A percentile compares a stretch with the other conserved stretches of the same genome.
These are phyloP conservation scores for Leptinotarsa rubiginosa DNA, from an alignment of 2,888 invertebrate genomes.

Conservation along the genomic window DNA sequence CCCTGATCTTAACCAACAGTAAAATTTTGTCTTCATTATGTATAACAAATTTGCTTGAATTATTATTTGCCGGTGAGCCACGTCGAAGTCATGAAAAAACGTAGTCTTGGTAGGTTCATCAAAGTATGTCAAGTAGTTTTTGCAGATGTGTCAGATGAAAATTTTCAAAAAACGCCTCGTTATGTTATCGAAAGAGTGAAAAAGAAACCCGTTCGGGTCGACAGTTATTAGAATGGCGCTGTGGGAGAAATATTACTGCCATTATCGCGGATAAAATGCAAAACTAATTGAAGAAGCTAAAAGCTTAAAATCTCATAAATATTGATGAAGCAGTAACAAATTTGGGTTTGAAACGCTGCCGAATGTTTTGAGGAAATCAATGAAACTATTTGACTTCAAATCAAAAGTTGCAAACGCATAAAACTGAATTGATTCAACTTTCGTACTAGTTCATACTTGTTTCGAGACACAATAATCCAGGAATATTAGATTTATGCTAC, in stretches of 20 bases:
- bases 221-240: background rate
- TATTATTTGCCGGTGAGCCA: too few relatives aligned
- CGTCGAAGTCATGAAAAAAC: too few relatives aligned
- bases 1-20: too few relatives aligned
- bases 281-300: background rate
- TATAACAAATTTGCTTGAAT: too few relatives aligned
- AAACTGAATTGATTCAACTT: background rate
- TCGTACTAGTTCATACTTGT: background rate
- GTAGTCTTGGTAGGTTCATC: too few relatives aligned
- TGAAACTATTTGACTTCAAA: background rate
- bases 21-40: too few relatives aligned
- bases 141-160: background rate
- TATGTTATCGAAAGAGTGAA: background rate
- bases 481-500: too few relatives aligned
- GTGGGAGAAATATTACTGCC: background rate
- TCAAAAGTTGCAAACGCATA: background rate
- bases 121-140: too few relatives aligned
- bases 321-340: background rate
- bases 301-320: constrained; percentile 9
- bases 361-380: background rate
- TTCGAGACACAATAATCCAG: background rate
- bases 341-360: background rate
- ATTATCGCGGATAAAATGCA: background rate
- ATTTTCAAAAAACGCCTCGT: background rate
- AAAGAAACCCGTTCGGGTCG: background rate